Evolutionary conservation across 2,888 invertebrate genomes (phyloP).

Genomic region (Mantis religiosa): DNA sequence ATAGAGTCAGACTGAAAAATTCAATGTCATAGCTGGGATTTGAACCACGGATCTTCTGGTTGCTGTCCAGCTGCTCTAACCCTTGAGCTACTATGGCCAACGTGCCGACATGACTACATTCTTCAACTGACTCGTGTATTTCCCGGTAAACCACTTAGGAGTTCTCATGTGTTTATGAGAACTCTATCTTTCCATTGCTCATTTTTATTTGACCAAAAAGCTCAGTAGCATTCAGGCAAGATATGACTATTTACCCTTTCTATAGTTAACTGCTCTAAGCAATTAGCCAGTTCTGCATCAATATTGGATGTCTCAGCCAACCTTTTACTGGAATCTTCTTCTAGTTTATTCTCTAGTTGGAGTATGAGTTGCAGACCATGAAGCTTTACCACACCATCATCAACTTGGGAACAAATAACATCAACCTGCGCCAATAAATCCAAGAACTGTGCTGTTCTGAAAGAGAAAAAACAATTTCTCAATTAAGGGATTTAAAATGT

Average conservation of each 20-base stretch:
- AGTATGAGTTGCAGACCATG: not conserved
- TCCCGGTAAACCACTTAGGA: no score
- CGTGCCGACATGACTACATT: no score
- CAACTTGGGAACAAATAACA: not conserved
- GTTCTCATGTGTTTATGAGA: no score
- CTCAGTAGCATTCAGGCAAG: not conserved
- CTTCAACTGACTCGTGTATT: no score
- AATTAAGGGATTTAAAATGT: no score
- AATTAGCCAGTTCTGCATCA: not conserved
- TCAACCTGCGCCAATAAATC: slow-evolving; percentile 1
- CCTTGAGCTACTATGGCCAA: no score
- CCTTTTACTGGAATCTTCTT: not conserved
- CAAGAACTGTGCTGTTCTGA: slow-evolving; percentile 1
- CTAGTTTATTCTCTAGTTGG: not conserved
- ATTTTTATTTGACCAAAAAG: not conserved
- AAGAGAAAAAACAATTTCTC: no score
- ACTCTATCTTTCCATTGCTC: no score
- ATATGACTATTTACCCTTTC: not conserved
- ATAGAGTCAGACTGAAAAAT: no score
- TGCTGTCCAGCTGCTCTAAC: no score
- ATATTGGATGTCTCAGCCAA: not conserved
- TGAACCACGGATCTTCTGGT: no score
- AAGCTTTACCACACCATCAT: slow-evolving; percentile 2
- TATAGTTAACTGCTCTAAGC: not conserved
- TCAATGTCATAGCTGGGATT: no score